These are phyloP conservation scores for Urophycis tenuis DNA, from an alignment of 2,797 vertebrate species.

Conservation along the genomic window DNA sequence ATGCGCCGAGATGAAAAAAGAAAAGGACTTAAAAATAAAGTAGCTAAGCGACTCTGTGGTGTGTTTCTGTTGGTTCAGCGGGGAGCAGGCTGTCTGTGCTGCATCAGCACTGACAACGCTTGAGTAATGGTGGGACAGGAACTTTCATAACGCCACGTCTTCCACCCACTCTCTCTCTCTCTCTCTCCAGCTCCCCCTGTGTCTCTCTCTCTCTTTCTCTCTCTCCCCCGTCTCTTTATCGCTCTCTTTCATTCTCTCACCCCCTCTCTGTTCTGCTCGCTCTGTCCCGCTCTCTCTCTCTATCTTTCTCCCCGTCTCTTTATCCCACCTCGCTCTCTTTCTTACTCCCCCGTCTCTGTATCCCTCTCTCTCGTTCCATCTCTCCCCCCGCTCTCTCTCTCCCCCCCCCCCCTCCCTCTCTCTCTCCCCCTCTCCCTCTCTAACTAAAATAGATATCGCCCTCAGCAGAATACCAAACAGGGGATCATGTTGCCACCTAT, in stretches of 20 bases:
- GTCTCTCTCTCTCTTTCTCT: background rate
- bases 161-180: background rate
- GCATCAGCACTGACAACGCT: background rate
- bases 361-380: no score
- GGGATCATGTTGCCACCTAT: background rate
- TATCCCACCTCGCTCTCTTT: no score
- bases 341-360: no score
- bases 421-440: no score
- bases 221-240: background rate
- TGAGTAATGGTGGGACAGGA: background rate
- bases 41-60: background rate
- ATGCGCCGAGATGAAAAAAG: background rate
- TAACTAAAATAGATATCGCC: background rate
- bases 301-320: no score
- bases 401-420: no score
- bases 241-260: no score
- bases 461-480: background rate
- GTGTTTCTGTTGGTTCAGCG: no score
- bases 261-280: background rate
- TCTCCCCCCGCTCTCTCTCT: no score
- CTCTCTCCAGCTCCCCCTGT: no score
- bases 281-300: no score
- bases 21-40: background rate
- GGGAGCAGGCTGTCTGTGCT: background rate
- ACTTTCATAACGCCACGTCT: background rate